Base-by-base conservation (phyloP, 2,888 invertebrate genomes). In the Sericinus montela region DNA sequence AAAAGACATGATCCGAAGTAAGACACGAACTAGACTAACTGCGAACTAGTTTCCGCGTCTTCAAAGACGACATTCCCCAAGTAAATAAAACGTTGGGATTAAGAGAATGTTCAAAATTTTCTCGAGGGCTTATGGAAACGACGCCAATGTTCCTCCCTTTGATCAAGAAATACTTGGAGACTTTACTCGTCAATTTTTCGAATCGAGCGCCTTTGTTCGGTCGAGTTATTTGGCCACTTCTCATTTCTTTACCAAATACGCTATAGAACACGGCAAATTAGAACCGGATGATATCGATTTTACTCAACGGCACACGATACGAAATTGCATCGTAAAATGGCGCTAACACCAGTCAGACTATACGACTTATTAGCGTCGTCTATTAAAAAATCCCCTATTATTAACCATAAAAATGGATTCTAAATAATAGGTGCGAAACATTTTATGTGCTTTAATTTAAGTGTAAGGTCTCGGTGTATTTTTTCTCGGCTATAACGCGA, bases 41-140 rank as follows among this genome's bases (percentile, higher is more conserved):
- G 80, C 67, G 75, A 75, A 82, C 84, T 80, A 81, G 82, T 84
- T 84, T 79, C 71, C 62, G 71, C 69, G 69, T 71, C 73, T 72
- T 77, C 78, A 80, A 83, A 81, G 80, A 72, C 69, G 59, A 73
- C 76, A 86, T 86, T 82, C 85, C 71, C 60, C 70, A 69, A 76
- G 75, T 79, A 77, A 78, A 77, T 73, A 81, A 76, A 80, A 80
- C 70, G 72, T 75, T 62, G 60, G 63, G 67, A 69, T 65, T 65
- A 67, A 65, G 65, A 60, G 54, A 52, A 49, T 64, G 62, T 65
- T 65, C 61, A 51, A 60, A 65, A 68, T 66, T 64, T 60, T 67
- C 56, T 60, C 55, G 58, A 65, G 63, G 64, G 60, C 60, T 44
- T 59, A 63, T 66, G 57, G 55, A 59, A 63, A 66, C 62, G 61